Evolutionary conservation across 2,113 vertebrate species (phyloP), one percentile per base, ranked within the genome.

Genomic region (Albula goreensis): DNA sequence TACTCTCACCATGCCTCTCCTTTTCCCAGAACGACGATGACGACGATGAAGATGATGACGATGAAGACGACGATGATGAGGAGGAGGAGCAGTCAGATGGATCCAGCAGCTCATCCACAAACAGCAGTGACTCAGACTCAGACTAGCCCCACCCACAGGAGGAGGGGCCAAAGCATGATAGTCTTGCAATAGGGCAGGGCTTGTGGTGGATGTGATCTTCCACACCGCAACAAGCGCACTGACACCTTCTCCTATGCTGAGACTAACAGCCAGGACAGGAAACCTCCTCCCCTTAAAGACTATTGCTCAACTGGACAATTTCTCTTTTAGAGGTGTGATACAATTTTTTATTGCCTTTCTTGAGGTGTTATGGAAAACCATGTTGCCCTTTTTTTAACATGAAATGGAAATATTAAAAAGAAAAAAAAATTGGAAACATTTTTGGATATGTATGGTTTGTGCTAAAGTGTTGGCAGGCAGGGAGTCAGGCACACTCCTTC

Each of bases 1-100:
- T 25, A 25, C 31, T 41, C 31, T 41, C 31, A 74, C 66, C n/a
- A 25, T 2, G n/a, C 12, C 50, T 56, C 9, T 81, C 60, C 49
- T 87, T 17, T 82, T 15, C 5, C 11, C 63, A 89, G 86, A 84
- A 87, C 17, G 87, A 87, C 19, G 88, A 88, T 7, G 86, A 87
- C 0, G 88, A 88, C 5, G 85, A 86, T 3, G 87, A 63, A 1
- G 53, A 56, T 15, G 57, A 86, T 5, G 83, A 87, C 8, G 83
- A 88, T 6, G 83, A 85, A 0, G 77, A 85, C 3, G 84, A 85
- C 13, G 84, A 85, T 0, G 86, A 87, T 6, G 86, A 87, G 13
- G 86, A 87, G 9, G 88, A 87, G 0, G 88, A 88, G 77, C 84
- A 86, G 48, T 88, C 87, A 85, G 86, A 87, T 8, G 86, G 22